Evolutionary conservation across 2,888 invertebrate species (phyloP).

Genomic region (Buathra laborator): DNA sequence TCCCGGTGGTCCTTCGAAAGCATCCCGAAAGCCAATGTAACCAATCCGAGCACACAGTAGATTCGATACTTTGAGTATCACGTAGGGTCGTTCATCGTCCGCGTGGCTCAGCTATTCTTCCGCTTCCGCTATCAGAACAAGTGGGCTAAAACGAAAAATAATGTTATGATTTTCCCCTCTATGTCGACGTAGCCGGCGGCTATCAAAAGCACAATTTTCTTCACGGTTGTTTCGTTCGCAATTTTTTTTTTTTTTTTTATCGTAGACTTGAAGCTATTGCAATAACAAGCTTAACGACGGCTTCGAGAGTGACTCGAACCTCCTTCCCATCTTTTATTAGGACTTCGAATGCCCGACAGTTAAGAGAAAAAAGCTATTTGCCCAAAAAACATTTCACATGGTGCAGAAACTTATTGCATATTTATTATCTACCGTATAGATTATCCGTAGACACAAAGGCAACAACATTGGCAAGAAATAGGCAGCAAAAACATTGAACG

Average conservation of each 20-base stretch:
- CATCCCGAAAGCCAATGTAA: slow-evolving; percentile 48
- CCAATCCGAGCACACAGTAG: slow-evolving; percentile 37
- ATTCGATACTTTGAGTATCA: slow-evolving; percentile 57
- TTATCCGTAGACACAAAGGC: not conserved
- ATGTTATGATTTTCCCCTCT: slow-evolving; percentile 1
- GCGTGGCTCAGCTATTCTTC: slow-evolving; percentile 38
- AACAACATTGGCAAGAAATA: slow-evolving; percentile 1
- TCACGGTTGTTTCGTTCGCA: not conserved
- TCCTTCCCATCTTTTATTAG: not conserved
- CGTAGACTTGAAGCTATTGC: not conserved
- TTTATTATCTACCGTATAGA: slow-evolving; percentile 15
- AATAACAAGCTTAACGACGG: not conserved
- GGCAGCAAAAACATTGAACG: not conserved
- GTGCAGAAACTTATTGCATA: not conserved
- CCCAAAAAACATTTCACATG: not conserved
- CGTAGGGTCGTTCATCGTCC: slow-evolving; percentile 46
- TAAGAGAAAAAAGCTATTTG: not conserved
- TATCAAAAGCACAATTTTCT: not conserved
- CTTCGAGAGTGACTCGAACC: not conserved
- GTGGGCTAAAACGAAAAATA: slow-evolving; percentile 17
- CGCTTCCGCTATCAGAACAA: slow-evolving; percentile 20
- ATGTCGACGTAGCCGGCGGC: not conserved
- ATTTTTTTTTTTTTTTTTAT: not conserved
- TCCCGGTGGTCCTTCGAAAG: slow-evolving; percentile 47
- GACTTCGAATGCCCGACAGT: not conserved